Base-by-base conservation (phyloP, 2,113 vertebrate species). In the Daboia siamensis region DNA sequence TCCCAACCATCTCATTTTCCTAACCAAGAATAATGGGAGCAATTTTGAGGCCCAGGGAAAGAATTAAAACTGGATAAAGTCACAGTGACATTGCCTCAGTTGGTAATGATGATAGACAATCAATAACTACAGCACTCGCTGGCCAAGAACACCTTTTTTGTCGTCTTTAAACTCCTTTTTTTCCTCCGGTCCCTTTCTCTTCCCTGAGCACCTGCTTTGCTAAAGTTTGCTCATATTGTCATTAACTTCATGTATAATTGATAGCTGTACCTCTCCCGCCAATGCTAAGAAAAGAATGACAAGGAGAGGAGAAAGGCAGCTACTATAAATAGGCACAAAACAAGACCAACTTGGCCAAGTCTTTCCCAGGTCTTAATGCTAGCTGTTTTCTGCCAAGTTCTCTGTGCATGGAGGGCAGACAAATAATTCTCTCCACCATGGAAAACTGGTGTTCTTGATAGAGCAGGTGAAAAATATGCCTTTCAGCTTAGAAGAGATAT, bases 241-340 rank as follows among this genome's bases (percentile, higher is more conserved):
- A 97, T 97, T 96, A 97, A 95, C 95, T 94, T 97, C 92, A 85
- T 96, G 96, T 97, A 97, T 98, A 98, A 98, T 96, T 97, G 97
- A 98, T 97, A 95, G 97, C 94, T 92, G 89, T 91, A 90, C 95
- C 93, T 0, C 85, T 96, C 97, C 96, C 94, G 96, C 94, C n/a
- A 93, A 93, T 95, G 95, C 97, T 97, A 98, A 98, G 96, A 97
- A 98, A 97, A 98, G 97, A 97, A 96, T 0, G 0, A 94, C 97
- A 97, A 97, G 97, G 97, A 97, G 95, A 94, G 96, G 96, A 92
- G 88, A 96, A 90, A 96, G 93, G 94, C 11, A 12, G 94, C n/a
- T 95, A 21, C 98, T 98, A 98, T 97, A 98, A 98, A 98, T 97
- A 98, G 97, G 95, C 88, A 93, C 96, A 97, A 54, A 96, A 96